Conservation (phyloP, 2,888 invertebrate species). For the Pterostichus niger region DNA sequence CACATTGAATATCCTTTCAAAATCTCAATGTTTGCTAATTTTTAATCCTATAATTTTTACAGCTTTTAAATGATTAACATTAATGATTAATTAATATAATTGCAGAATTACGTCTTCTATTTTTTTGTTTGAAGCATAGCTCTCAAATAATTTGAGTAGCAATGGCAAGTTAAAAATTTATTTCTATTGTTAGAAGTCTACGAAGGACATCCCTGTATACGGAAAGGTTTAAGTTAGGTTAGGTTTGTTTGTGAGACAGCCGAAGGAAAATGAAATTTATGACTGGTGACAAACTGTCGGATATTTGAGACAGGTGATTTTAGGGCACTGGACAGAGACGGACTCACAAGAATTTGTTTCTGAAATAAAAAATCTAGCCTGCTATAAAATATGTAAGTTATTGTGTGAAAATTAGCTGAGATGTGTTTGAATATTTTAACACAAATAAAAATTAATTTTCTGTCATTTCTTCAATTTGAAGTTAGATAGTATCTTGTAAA, state of each 20-base stretch:
- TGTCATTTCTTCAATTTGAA: constrained; percentile 13
- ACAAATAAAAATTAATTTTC: constrained; percentile 46
- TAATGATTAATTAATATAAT: too few species aligned
- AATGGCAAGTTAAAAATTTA: too few species aligned
- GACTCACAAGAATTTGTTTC: constrained; percentile 14
- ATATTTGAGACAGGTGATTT: constrained; percentile 41
- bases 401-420: background rate
- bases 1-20: too few species aligned
- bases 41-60: too few species aligned
- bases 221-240: constrained; percentile 7
- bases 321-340: constrained; percentile 8
- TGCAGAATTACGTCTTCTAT: too few species aligned
- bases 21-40: too few species aligned
- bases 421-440: constrained; percentile 10
- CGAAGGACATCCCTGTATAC: background rate
- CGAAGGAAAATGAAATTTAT: constrained; percentile 39
- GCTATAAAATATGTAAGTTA: background rate
- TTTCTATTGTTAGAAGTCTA: too few species aligned
- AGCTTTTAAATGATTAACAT: too few species aligned
- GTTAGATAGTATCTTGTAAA: background rate
- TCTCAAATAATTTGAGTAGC: background rate
- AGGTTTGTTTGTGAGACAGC: background rate
- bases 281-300: constrained; percentile 52
- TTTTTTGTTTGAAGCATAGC: too few species aligned
- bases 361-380: background rate